Evolutionary conservation across 2,797 vertebrate genomes (phyloP).

Genomic region (Sandelia bainsii): DNA sequence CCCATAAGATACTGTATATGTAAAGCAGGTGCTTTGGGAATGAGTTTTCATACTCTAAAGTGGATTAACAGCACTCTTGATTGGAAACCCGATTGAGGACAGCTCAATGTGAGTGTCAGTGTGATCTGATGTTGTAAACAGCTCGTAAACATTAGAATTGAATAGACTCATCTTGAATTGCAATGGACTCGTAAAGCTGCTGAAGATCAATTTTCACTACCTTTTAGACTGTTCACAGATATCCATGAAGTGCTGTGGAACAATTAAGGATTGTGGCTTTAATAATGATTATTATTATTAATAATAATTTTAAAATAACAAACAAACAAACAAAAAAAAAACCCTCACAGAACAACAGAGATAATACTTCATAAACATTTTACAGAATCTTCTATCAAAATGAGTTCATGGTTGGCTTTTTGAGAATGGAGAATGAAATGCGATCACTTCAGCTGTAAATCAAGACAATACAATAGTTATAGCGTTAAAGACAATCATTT

Average conservation of each 20-base stretch:
- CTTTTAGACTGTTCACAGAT: conserved; percentile 49
- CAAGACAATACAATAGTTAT: conserved; percentile 78
- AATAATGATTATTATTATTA: too few species aligned
- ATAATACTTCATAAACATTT: conserved; percentile 76
- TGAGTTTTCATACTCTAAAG: conserved; percentile 41
- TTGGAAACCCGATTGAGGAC: conserved; percentile 58
- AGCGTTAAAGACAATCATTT: conserved; percentile 72
- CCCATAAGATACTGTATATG: conserved; percentile 37
- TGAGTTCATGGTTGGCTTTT: conserved; percentile 54
- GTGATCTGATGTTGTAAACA: conserved; percentile 64
- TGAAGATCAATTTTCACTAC: conserved; percentile 40
- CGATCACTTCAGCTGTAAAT: conserved; percentile 68
- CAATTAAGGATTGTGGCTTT: conserved; percentile 53
- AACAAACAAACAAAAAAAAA: conserved; percentile 48
- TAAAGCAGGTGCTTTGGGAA: conserved; percentile 57
- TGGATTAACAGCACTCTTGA: conserved; percentile 59
- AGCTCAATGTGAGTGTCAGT: conserved; percentile 64
- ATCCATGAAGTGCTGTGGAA: conserved; percentile 49
- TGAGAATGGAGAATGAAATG: conserved; percentile 52
- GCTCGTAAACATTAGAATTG: conserved; percentile 73
- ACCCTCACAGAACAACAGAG: conserved; percentile 79
- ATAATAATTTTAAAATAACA: too few species aligned
- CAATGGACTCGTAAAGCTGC: conserved; percentile 57
- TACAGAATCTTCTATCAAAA: conserved; percentile 80
- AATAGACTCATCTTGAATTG: conserved; percentile 54